These are phyloP conservation scores for Ateles fusciceps DNA, from an alignment of 2,797 vertebrate genomes.

Conservation along the genomic window DNA sequence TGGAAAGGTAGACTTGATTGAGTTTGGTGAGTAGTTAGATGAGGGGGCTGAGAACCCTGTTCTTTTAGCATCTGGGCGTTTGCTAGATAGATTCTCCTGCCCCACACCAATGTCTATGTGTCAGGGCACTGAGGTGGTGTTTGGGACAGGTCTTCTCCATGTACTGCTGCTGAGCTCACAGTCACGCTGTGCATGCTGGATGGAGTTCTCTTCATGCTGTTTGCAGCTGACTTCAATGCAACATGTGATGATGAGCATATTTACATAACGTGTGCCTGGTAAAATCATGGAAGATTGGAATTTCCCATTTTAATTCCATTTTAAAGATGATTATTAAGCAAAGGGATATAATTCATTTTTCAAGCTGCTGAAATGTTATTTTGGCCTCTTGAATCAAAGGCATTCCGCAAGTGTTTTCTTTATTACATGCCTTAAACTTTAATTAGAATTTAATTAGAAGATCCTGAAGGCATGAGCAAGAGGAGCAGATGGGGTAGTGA, in stretches of 20 bases:
- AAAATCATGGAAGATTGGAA: slow-evolving; percentile 76
- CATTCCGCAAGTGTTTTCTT: slow-evolving; percentile 83
- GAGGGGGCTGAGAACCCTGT: neutral
- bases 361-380: slow-evolving; percentile 78
- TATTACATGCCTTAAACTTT: slow-evolving; percentile 81
- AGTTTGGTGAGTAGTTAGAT: neutral
- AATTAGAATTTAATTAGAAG: slow-evolving; percentile 82
- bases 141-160: neutral
- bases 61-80: neutral
- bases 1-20: neutral
- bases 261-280: slow-evolving; percentile 67
- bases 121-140: neutral
- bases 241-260: slow-evolving; percentile 66
- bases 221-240: neutral
- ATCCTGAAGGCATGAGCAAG: slow-evolving; percentile 77
- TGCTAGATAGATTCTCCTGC: neutral
- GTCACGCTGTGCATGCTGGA: no score
- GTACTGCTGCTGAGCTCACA: neutral
- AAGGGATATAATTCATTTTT: slow-evolving; percentile 83
- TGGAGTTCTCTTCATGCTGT: neutral
- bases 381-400: slow-evolving; percentile 82
- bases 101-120: fast-evolving
- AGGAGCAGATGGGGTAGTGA: slow-evolving; percentile 75
- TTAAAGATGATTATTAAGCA: slow-evolving; percentile 80
- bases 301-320: slow-evolving; percentile 78